Conservation (phyloP, 2,797 vertebrate species). For the Petrocephalus schoutedeni region DNA sequence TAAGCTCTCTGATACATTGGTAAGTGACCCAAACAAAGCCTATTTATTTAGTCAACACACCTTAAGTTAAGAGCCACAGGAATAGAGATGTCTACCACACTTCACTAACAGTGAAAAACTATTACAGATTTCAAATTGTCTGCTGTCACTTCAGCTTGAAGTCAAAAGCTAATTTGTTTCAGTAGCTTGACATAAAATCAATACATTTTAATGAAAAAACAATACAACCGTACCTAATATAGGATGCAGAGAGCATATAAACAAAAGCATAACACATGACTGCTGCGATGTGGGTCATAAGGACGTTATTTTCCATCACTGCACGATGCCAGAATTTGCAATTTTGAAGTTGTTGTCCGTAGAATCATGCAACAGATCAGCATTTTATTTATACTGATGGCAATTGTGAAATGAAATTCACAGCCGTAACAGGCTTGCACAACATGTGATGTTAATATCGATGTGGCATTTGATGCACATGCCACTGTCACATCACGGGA, state of each 20-base stretch:
- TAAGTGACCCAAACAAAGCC: neutral
- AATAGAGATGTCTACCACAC: slow-evolving; percentile 40
- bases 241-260: slow-evolving; percentile 24
- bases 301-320: slow-evolving; percentile 22
- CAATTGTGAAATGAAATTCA: neutral
- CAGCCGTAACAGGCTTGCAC: too few species aligned
- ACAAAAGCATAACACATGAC: slow-evolving; percentile 10
- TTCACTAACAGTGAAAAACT: slow-evolving; percentile 48
- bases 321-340: slow-evolving; percentile 30
- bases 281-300: slow-evolving; percentile 25
- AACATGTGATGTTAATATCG: too few species aligned
- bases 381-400: neutral
- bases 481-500: too few species aligned
- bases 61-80: slow-evolving; percentile 29
- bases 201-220: slow-evolving; percentile 46
- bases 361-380: neutral
- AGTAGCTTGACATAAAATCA: slow-evolving; percentile 48
- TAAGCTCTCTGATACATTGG: neutral
- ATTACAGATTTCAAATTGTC: slow-evolving; percentile 55
- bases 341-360: neutral
- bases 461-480: too few species aligned
- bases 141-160: slow-evolving; percentile 55
- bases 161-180: slow-evolving; percentile 59
- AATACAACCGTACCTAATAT: slow-evolving; percentile 40
- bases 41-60: neutral